Evolutionary conservation across 2,888 invertebrate genomes (phyloP).

Genomic region (Oxyteleia sp.): DNA sequence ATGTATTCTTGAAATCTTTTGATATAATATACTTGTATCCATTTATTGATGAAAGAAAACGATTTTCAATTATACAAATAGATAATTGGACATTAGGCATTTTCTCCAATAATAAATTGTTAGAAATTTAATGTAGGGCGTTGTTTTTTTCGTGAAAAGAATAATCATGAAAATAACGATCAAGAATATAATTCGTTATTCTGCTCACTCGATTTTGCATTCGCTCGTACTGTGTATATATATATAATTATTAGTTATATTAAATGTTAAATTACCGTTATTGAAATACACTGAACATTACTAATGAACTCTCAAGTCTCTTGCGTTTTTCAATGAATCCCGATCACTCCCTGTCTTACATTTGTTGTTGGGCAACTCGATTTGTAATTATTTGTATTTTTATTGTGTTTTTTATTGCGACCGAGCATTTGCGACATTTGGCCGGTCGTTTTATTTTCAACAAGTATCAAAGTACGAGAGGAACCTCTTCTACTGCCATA

Average conservation of each 20-base stretch:
- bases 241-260: constrained; percentile 46
- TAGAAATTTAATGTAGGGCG: constrained; percentile 37
- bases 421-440: neutral
- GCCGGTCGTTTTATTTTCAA: neutral
- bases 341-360: constrained; percentile 27
- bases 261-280: constrained; percentile 61
- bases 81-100: constrained; percentile 22
- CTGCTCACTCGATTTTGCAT: constrained; percentile 55
- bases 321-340: constrained; percentile 55
- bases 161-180: constrained; percentile 21
- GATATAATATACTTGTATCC: constrained; percentile 24
- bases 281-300: constrained; percentile 65
- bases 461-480: neutral
- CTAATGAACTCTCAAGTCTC: constrained; percentile 53
- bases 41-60: constrained; percentile 44
- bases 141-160: constrained; percentile 23
- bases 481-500: neutral
- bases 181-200: constrained; percentile 40
- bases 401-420: neutral
- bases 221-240: constrained; percentile 49
- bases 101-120: constrained; percentile 43
- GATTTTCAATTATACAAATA: constrained; percentile 47
- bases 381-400: constrained; percentile 29
- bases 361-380: neutral
- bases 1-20: neutral